Evolutionary conservation across 1,140 invertebrate species (phyloP).

Genomic region (Hycleus phaleratus): DNA sequence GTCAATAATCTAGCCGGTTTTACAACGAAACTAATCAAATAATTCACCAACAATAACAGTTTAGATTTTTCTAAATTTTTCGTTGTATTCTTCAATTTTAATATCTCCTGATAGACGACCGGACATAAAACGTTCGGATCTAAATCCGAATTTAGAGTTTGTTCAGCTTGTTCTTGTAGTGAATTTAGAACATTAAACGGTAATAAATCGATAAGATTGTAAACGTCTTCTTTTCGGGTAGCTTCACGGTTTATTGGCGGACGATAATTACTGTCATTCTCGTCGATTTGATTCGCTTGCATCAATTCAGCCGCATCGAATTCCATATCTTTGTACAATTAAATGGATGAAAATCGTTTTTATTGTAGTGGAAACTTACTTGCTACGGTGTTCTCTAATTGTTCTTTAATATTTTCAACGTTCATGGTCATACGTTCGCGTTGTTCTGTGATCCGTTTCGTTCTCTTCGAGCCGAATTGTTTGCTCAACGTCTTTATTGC

Average conservation of each 20-base stretch:
- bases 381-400: constrained; percentile 42
- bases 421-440: constrained; percentile 44
- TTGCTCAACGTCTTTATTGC: constrained; percentile 39
- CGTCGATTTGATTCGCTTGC: constrained; percentile 1
- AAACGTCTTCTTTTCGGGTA: constrained; percentile 39
- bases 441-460: constrained; percentile 44
- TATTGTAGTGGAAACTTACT: constrained; percentile 27
- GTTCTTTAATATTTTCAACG: constrained; percentile 41
- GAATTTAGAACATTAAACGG: constrained; percentile 39
- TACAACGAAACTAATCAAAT: constrained; percentile 39
- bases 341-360: constrained; percentile 16
- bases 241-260: constrained; percentile 46
- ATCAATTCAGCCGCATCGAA: constrained; percentile 12
- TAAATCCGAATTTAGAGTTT: constrained; percentile 25
- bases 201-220: constrained; percentile 43
- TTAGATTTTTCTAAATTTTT: constrained; percentile 13
- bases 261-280: constrained; percentile 27
- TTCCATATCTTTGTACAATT: constrained; percentile 23
- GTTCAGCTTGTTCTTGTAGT: constrained; percentile 31
- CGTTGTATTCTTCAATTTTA: constrained; percentile 5
- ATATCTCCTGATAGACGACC: background rate
- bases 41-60: constrained; percentile 42
- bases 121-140: background rate
- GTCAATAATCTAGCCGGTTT: constrained; percentile 34
- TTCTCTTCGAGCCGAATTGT: constrained; percentile 48